These are phyloP conservation scores for Yoshiicerus persimilis DNA, from an alignment of 1,140 invertebrate genomes.

Conservation along the genomic window DNA sequence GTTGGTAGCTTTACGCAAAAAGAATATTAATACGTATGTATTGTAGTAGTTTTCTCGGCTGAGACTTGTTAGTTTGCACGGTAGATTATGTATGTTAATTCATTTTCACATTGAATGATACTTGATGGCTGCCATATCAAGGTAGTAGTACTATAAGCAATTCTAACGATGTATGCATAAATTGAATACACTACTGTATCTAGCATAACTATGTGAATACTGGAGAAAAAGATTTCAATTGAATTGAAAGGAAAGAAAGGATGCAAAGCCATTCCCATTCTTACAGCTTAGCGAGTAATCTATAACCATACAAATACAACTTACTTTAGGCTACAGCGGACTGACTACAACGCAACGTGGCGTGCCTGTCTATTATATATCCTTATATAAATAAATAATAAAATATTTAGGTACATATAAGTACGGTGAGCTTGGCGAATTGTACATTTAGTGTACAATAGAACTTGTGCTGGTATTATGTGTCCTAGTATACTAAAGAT, in stretches of 20 bases:
- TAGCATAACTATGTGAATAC: background rate
- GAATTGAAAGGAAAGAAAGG: background rate
- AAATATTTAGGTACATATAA: too few species aligned
- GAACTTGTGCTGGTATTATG: too few species aligned
- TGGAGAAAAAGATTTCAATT: background rate
- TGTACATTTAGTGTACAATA: too few species aligned
- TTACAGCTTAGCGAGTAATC: background rate
- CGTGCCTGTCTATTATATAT: background rate
- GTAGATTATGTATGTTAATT: background rate
- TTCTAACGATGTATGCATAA: background rate
- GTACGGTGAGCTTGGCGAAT: too few species aligned
- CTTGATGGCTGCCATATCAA: background rate
- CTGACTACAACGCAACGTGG: background rate
- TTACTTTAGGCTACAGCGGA: background rate
- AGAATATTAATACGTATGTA: background rate
- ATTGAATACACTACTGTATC: background rate
- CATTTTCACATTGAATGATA: background rate
- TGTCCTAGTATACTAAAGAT: background rate
- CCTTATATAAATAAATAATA: background rate
- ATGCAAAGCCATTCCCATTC: background rate
- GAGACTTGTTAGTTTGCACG: background rate
- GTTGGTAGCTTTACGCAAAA: background rate
- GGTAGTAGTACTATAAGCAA: background rate
- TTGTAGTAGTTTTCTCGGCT: background rate
- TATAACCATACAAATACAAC: background rate